Conservation (phyloP, 2,797 vertebrate species). For the Gallinago stenura region DNA sequence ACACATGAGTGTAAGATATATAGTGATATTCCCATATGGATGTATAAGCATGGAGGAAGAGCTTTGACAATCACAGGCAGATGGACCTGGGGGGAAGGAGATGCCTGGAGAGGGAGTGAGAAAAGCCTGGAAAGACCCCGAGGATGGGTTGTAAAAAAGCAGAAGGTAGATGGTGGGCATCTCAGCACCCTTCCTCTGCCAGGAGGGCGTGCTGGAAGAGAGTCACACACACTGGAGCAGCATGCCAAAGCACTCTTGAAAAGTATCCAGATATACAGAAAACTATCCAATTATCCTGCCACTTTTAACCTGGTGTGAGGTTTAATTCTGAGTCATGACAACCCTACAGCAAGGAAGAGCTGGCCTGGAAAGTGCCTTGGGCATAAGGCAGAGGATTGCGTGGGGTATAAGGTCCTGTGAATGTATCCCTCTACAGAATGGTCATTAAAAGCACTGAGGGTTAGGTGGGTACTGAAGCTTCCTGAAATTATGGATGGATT, state of each 20-base stretch:
- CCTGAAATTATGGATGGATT: neutral
- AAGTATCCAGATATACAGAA: neutral
- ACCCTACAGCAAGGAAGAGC: neutral
- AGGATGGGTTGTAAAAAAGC: neutral
- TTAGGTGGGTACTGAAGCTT: neutral
- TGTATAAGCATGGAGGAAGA: neutral
- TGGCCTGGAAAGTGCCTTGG: neutral
- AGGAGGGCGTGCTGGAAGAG: neutral
- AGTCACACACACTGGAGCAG: neutral
- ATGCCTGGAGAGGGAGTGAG: neutral
- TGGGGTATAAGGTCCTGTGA: too few relatives aligned
- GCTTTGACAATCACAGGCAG: neutral
- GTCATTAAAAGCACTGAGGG: neutral
- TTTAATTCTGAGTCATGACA: neutral
- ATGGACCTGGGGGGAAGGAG: neutral
- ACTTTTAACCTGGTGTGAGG: neutral
- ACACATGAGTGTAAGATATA: rapidly evolving
- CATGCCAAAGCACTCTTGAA: neutral
- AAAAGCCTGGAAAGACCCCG: neutral
- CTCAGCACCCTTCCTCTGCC: neutral
- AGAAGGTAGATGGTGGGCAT: neutral
- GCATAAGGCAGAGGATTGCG: neutral
- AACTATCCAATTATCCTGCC: neutral
- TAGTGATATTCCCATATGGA: rapidly evolving
- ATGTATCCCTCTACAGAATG: neutral